phyloP scores from a whole-genome alignment of 2,113 vertebrate species.

The Scopus umbretta region DNA sequence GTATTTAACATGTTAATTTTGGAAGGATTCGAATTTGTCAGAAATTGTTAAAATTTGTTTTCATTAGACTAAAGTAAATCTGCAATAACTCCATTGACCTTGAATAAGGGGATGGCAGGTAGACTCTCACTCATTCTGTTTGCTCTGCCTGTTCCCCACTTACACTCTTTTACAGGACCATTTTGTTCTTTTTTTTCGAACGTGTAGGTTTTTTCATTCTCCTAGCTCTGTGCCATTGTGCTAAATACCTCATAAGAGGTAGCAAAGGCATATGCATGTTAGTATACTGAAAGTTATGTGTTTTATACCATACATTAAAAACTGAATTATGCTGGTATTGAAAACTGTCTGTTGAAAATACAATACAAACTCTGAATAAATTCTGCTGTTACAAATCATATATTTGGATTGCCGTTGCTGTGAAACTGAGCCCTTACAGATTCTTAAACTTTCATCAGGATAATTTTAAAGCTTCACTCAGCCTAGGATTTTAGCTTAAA shows the following conservation, averaged over 20 bases:
- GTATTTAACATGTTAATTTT: not conserved
- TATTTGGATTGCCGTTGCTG: not conserved
- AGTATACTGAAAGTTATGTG: not conserved
- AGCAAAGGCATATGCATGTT: not conserved
- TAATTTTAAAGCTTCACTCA: constrained; percentile 57
- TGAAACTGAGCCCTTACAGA: not conserved
- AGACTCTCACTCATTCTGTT: not conserved
- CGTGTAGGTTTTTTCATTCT: not conserved
- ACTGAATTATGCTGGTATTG: not conserved
- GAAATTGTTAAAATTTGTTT: not conserved
- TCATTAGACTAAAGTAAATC: not conserved
- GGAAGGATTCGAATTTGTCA: not conserved
- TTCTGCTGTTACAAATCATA: not conserved
- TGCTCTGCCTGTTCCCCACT: not conserved
- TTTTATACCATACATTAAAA: not conserved
- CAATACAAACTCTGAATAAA: not conserved
- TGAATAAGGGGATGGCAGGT: not conserved
- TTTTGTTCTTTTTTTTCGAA: not conserved
- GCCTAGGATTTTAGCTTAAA: constrained; percentile 45
- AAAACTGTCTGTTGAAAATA: not conserved
- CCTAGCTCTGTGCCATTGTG: not conserved
- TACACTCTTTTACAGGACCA: not conserved
- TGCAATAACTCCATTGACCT: not conserved
- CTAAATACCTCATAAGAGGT: not conserved
- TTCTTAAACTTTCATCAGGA: constrained; percentile 20